Percentiles rank a stretch among this genome's conserved stretches.
These are phyloP conservation scores for Platyura marginata DNA, from an alignment of 1,140 invertebrate genomes.

Conservation along the genomic window DNA sequence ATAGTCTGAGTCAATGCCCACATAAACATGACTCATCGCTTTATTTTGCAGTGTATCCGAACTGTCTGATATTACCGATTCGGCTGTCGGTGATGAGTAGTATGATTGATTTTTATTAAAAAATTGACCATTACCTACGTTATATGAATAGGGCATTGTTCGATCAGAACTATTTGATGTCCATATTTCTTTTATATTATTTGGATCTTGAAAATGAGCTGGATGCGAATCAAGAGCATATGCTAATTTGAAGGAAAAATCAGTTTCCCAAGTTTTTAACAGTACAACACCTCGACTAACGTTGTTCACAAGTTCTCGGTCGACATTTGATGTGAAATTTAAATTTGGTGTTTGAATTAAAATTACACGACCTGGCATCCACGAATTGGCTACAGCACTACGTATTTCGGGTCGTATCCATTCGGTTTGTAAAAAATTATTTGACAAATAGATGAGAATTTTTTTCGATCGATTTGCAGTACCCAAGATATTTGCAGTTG, in stretches of 20 bases:
- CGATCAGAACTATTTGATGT: neutral
- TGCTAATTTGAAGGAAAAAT: conserved; percentile 70
- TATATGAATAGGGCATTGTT: conserved; percentile 4
- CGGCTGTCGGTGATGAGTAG: conserved; percentile 32
- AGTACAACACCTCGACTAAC: conserved; percentile 46
- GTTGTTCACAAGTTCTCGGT: conserved; percentile 74
- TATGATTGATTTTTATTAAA: conserved; percentile 25
- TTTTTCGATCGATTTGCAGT: conserved; percentile 68
- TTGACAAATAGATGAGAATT: conserved; percentile 62
- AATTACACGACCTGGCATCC: conserved; percentile 60
- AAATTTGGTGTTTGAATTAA: conserved; percentile 59
- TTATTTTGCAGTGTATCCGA: conserved; percentile 33
- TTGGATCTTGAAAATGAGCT: conserved; percentile 19
- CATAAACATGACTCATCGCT: conserved; percentile 59
- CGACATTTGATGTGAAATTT: conserved; percentile 50
- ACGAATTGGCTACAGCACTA: conserved; percentile 59
- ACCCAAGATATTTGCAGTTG: conserved; percentile 61
- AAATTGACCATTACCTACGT: conserved; percentile 12
- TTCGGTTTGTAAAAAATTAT: conserved; percentile 70
- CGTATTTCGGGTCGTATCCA: conserved; percentile 71
- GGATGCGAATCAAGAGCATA: conserved; percentile 49
- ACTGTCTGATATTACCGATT: conserved; percentile 29
- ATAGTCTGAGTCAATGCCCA: conserved; percentile 59
- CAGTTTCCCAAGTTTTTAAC: conserved; percentile 65
- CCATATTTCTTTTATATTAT: conserved; percentile 26